These are phyloP conservation scores for Drosophila stalkeri DNA, from an alignment of 2,888 invertebrate species.

Conservation along the genomic window DNA sequence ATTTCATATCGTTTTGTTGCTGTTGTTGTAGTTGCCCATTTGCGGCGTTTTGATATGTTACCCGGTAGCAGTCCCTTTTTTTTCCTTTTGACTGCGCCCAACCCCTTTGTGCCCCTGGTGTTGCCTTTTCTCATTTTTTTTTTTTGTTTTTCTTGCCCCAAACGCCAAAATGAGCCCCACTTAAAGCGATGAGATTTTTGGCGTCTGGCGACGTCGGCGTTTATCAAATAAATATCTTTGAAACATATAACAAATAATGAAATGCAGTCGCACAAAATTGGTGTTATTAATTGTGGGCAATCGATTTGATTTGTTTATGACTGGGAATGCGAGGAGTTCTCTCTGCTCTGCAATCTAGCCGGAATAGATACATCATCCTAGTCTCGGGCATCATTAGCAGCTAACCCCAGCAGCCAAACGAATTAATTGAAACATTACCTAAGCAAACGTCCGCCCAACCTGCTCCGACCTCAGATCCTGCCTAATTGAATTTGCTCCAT, in stretches of 20 bases:
- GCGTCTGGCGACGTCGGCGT: slow-evolving; percentile 77
- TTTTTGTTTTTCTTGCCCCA: slow-evolving; percentile 14
- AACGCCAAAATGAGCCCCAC: slow-evolving; percentile 74
- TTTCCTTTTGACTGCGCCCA: slow-evolving; percentile 22
- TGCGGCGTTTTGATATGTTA: slow-evolving; percentile 80
- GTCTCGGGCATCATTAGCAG: slow-evolving; percentile 60
- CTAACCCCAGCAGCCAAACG: slow-evolving; percentile 55
- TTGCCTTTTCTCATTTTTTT: slow-evolving; percentile 44
- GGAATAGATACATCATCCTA: slow-evolving; percentile 48
- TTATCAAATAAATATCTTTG: slow-evolving; percentile 80
- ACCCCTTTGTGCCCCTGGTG: slow-evolving; percentile 42
- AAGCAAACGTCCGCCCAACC: slow-evolving; percentile 69
- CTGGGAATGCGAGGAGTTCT: slow-evolving; percentile 31
- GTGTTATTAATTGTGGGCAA: slow-evolving; percentile 77
- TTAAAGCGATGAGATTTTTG: slow-evolving; percentile 81
- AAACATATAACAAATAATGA: slow-evolving; percentile 81
- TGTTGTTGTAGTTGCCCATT: slow-evolving; percentile 69
- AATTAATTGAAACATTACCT: slow-evolving; percentile 82
- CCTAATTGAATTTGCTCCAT: slow-evolving; percentile 77
- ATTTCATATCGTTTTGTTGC: slow-evolving; percentile 56
- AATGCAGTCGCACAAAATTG: slow-evolving; percentile 68
- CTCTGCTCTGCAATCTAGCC: background rate
- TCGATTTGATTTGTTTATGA: slow-evolving; percentile 74
- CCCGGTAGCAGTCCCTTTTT: slow-evolving; percentile 71
- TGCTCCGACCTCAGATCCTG: slow-evolving; percentile 16